These are phyloP conservation scores for Micromys minutus DNA, from an alignment of 2,113 vertebrate genomes.

Conservation along the genomic window DNA sequence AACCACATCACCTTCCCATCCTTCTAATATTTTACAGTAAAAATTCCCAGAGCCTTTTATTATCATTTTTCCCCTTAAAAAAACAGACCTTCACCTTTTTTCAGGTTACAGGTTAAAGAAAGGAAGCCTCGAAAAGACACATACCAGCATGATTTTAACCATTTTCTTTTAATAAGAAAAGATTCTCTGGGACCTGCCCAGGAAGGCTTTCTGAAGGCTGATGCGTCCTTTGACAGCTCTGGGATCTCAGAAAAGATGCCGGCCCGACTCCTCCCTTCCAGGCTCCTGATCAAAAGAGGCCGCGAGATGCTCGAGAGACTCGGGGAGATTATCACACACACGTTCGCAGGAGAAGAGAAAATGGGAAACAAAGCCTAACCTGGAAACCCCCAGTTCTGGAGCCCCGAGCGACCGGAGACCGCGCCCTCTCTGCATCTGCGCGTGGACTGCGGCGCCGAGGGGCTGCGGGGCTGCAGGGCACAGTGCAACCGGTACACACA, in stretches of 20 bases:
- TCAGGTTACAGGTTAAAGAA: not conserved
- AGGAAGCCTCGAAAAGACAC: not conserved
- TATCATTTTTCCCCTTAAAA: not conserved
- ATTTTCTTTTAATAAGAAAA: not conserved
- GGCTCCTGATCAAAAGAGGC: not conserved
- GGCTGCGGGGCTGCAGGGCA: slow-evolving; percentile 38
- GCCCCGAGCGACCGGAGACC: slow-evolving; percentile 48
- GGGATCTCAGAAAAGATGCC: not conserved
- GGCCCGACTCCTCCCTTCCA: not conserved
- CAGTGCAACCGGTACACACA: not conserved
- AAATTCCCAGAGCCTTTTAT: slow-evolving; percentile 15
- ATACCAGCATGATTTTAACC: not conserved
- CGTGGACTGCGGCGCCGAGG: not conserved
- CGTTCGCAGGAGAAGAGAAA: not conserved
- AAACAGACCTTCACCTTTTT: not conserved
- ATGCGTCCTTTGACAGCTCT: slow-evolving; percentile 58
- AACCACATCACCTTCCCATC: not conserved
- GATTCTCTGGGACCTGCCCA: not conserved
- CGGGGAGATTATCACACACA: not conserved
- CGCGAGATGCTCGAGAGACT: not conserved
- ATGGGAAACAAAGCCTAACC: slow-evolving; percentile 73
- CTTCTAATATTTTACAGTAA: not conserved
- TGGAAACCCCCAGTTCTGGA: slow-evolving; percentile 48
- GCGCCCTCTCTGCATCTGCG: slow-evolving; percentile 59
- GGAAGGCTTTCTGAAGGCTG: not conserved